These are phyloP conservation scores for Leptodactylus fuscus DNA, from an alignment of 2,113 vertebrate genomes.

Conservation along the genomic window DNA sequence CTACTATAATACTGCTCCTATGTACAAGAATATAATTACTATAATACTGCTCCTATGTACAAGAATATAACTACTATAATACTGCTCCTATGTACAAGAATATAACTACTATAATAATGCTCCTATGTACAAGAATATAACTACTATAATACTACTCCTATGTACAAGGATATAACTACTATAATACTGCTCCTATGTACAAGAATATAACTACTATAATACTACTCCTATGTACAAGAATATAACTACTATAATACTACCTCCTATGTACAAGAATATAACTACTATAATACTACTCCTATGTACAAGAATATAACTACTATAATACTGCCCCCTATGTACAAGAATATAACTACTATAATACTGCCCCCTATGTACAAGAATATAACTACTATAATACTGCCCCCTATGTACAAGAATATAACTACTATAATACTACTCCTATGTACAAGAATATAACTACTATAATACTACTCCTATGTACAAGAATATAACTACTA, in stretches of 20 bases:
- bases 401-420: background rate
- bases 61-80: conserved; percentile 10
- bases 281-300: background rate
- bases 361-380: background rate
- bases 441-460: conserved; percentile 1
- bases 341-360: conserved; percentile 28
- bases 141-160: conserved; percentile 20
- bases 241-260: conserved; percentile 13
- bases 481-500: conserved; percentile 16
- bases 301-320: conserved; percentile 18
- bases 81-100: conserved; percentile 1
- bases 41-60: too few species aligned
- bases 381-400: conserved; percentile 27
- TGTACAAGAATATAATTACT: too few species aligned
- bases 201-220: conserved; percentile 19
- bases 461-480: conserved; percentile 6
- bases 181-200: background rate
- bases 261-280: background rate
- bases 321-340: conserved; percentile 7
- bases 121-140: conserved; percentile 4
- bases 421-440: background rate
- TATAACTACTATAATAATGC: conserved; percentile 17
- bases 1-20: conserved; percentile 11
- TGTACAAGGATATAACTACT: too few species aligned
- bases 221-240: background rate